Evolutionary conservation across 2,113 vertebrate species (phyloP), one percentile per base, ranked within the genome.

Genomic region (Passerina amoena): DNA sequence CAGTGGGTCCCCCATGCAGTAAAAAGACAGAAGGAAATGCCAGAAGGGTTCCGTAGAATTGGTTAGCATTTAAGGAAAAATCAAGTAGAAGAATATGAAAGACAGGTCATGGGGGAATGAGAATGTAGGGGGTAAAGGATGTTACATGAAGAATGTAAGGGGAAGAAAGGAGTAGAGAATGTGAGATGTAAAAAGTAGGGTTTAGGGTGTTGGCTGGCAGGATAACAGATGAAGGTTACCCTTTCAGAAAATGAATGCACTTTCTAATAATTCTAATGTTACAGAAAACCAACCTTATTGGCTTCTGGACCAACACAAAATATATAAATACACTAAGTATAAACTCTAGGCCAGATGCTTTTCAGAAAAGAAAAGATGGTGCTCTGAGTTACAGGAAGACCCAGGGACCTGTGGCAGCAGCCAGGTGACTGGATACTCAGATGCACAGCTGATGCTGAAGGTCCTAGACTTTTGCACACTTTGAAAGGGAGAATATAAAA

Each of bases 361-460:
- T 65, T 64, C 37, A 61, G 37, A 82, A 82, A 77, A 83, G 7
- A 48, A 76, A 88, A n/a, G 3, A 53, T 18, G 30, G 2, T 17
- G 2, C 9, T 38, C 28, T 40, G 47, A n/a, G n/a, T 68, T 17
- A 11, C 9, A 38, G 16, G 28, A 59, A 9, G n/a, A 66, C 11
- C n/a, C 17, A n/a, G 21, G 8, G 9, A 48, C 38, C n/a, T 47
- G n/a, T 9, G 17, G 10, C 7, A 53, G 12, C 18, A 73, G 24
- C n/a, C 30, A 9, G 4, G 63, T 47, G 21, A 47, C 8, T 0
- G 1, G 61, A 47, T 5, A 53, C 6, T 47, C 11, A 47, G 30
- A 60, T 33, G 18, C 14, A 40, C 6, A 40, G 30, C 14, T 54
- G 40, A 21, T 47, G 3, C 20, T 75, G 14, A 27, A n/a, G 5